Base-by-base conservation (phyloP, 2,888 invertebrate genomes). In the Rhingia campestris region DNA sequence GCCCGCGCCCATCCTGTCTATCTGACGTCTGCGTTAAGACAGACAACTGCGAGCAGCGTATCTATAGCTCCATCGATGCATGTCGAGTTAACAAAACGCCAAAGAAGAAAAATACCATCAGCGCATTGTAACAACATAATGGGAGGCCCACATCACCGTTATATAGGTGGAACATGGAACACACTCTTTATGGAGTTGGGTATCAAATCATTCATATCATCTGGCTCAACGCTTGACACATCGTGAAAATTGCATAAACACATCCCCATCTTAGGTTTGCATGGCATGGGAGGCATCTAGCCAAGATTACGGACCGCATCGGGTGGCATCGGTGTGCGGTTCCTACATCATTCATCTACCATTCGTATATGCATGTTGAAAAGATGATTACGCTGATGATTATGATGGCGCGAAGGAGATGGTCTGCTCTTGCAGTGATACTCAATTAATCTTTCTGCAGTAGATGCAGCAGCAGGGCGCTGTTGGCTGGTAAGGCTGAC, bases 201-300 rank as follows among this genome's bases (percentile, higher is more conserved):
- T 73, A 79, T 63, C 72, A 56, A 72, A 76, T 77, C 72, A 69
- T 82, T 77, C 76, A 74, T 82, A 82, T 79, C 79, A 81, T 75
- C 67, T 79, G 73, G 30, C 73, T 82, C 82, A 79, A 82, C 82
- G 82, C 82, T 82, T 82, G 82, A 82, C 82, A 82, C 82, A 82
- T 82, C 79, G 79, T 43, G 67, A 73, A 82, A 82, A 82, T 82
- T 82, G 82, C 82, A 82, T 79, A 82, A 82, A 79, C 69, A 76
- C 63, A 73, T 56, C 56, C 22, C 64, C 64, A 61, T 74, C 73
- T 77, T 77, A 37, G 41, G 10, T 12, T 32, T 14, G 4, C 14
- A 7, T 53, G 47, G 33, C 32, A 6, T 22, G 22, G 22, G 22
- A 22, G 22, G 22, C 22, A 22, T 22, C 22, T 22, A 22, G 22